phyloP scores from a whole-genome alignment of 2,113 vertebrate species.

The Pachyramphus minor region DNA sequence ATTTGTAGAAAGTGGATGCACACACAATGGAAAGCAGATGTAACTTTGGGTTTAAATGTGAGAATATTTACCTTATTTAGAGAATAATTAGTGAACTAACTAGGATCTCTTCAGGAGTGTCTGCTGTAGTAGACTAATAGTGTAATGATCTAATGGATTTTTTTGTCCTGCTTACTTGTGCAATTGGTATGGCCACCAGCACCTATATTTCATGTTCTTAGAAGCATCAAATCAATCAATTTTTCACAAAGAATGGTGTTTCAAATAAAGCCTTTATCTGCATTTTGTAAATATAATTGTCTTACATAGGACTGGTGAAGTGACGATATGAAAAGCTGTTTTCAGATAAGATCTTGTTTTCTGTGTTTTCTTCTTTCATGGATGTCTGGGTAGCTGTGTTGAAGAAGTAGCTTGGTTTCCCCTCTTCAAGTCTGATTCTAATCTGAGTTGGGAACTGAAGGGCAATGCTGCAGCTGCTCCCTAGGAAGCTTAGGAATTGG shows the following conservation, averaged over 20 bases:
- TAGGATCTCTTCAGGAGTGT: background rate
- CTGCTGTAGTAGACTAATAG: background rate
- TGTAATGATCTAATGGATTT: background rate
- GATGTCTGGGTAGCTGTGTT: background rate
- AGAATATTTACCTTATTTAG: background rate
- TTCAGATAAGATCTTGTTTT: background rate
- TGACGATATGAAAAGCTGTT: background rate
- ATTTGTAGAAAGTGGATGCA: background rate
- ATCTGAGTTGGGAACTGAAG: background rate
- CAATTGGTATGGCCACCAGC: background rate
- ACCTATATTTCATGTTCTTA: background rate
- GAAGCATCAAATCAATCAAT: background rate
- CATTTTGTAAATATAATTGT: background rate
- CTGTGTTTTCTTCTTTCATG: background rate
- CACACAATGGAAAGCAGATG: background rate
- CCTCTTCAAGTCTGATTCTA: background rate
- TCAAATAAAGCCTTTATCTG: background rate
- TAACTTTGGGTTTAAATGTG: background rate
- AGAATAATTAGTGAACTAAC: background rate
- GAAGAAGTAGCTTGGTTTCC: background rate
- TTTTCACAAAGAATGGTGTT: background rate
- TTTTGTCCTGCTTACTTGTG: background rate
- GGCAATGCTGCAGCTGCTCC: background rate
- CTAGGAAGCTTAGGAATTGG: background rate
- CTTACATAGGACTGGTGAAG: background rate